A percentile compares a stretch with the other conserved stretches of the same genome.
Evolutionary conservation across 2,797 vertebrate genomes (phyloP).

Genomic region (Sebastolobus altivelis): DNA sequence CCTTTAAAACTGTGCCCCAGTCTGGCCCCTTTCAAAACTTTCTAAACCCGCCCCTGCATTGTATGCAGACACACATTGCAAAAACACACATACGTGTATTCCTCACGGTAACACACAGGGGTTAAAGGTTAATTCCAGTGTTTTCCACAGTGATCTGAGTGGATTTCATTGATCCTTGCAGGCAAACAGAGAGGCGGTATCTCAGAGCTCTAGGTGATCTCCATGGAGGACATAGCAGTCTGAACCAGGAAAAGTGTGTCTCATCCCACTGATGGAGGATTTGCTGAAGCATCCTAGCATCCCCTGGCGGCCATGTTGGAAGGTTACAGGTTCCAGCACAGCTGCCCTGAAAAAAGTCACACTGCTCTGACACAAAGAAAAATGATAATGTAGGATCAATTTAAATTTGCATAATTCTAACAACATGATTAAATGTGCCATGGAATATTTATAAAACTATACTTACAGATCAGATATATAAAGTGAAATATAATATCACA

Average conservation of each 20-base stretch:
- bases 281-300: neutral
- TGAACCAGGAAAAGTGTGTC: neutral
- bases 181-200: neutral
- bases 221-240: neutral
- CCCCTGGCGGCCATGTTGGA: slow-evolving; percentile 28
- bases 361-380: neutral
- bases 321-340: neutral
- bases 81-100: neutral
- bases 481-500: neutral
- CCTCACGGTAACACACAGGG: rapidly evolving
- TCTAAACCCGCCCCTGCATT: too few relatives aligned
- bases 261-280: neutral
- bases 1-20: neutral
- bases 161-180: neutral
- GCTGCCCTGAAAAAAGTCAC: neutral
- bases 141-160: neutral
- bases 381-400: neutral
- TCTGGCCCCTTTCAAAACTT: neutral
- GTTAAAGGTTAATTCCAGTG: neutral
- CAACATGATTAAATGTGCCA: neutral
- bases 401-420: neutral
- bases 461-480: too few relatives aligned
- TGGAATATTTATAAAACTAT: neutral
- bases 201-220: neutral
- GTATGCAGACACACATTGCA: neutral